These are phyloP conservation scores for Columba livia DNA, from an alignment of 2,113 vertebrate species.

Conservation along the genomic window DNA sequence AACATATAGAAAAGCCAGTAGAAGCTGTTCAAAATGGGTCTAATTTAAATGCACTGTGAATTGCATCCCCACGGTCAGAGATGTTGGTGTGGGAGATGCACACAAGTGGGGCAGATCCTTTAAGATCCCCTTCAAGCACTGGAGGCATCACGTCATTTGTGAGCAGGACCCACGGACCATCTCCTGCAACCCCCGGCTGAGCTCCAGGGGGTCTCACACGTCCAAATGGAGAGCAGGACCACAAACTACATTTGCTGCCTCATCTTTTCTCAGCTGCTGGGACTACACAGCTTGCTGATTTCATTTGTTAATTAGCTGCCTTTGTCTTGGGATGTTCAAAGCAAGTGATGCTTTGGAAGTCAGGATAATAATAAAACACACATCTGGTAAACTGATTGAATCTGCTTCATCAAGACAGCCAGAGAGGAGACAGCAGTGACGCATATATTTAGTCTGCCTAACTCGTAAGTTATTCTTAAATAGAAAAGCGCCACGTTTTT, in stretches of 20 bases:
- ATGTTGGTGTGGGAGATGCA: neutral
- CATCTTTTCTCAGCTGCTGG: neutral
- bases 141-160: fast-evolving
- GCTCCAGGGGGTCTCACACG: fast-evolving
- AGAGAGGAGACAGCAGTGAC: neutral
- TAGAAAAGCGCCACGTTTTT: neutral
- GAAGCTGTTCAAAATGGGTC: neutral
- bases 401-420: neutral
- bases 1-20: neutral
- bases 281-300: constrained; percentile 15
- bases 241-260: neutral
- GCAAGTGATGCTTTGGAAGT: neutral
- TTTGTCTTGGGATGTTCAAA: constrained; percentile 22
- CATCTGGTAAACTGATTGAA: constrained; percentile 25
- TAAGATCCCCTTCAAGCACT: fast-evolving
- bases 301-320: constrained; percentile 27
- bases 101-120: neutral
- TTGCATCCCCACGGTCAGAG: fast-evolving
- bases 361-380: neutral
- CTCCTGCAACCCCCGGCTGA: neutral
- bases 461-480: neutral
- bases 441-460: neutral
- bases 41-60: neutral
- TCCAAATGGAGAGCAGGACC: neutral
- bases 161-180: fast-evolving